Evolutionary conservation across 2,888 invertebrate genomes (phyloP).

Genomic region (Tridacna gigas): DNA sequence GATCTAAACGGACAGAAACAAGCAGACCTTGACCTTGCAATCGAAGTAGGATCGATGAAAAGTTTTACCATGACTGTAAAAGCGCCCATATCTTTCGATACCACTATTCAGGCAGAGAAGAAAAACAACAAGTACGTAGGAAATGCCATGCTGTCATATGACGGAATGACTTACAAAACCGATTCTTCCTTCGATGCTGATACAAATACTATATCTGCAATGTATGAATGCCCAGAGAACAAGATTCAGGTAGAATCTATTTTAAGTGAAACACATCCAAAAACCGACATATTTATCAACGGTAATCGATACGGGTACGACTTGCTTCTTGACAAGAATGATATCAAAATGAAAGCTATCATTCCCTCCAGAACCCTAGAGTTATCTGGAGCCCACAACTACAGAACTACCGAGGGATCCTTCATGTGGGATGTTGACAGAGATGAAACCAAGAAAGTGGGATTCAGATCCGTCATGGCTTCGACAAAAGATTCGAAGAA

Average conservation of each 20-base stretch:
- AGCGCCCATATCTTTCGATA: conserved; percentile 19
- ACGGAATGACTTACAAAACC: not conserved
- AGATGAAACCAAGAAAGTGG: conserved; percentile 71
- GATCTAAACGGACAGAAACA: conserved; percentile 30
- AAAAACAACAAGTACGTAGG: conserved; percentile 18
- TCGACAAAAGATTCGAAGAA: conserved; percentile 59
- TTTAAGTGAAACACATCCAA: conserved; percentile 17
- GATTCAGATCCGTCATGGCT: conserved; percentile 53
- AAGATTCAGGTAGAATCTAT: conserved; percentile 12
- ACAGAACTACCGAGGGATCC: conserved; percentile 55
- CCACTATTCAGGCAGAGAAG: conserved; percentile 16
- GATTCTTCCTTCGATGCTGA: conserved; percentile 42
- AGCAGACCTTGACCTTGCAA: conserved; percentile 31
- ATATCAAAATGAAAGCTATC: conserved; percentile 61
- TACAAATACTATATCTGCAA: conserved; percentile 15
- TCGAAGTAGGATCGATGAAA: conserved; percentile 23
- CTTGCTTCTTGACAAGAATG: conserved; percentile 29
- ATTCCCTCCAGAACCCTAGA: conserved; percentile 65
- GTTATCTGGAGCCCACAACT: conserved; percentile 43
- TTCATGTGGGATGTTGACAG: conserved; percentile 75
- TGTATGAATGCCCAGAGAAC: conserved; percentile 31
- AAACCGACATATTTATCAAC: conserved; percentile 25
- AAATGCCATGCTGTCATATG: not conserved
- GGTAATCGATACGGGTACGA: conserved; percentile 53
- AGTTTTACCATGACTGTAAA: conserved; percentile 16